Percentiles rank a stretch among this genome's conserved stretches.
Conservation (phyloP, 2,888 invertebrate species). For the Cheilosia soror region DNA sequence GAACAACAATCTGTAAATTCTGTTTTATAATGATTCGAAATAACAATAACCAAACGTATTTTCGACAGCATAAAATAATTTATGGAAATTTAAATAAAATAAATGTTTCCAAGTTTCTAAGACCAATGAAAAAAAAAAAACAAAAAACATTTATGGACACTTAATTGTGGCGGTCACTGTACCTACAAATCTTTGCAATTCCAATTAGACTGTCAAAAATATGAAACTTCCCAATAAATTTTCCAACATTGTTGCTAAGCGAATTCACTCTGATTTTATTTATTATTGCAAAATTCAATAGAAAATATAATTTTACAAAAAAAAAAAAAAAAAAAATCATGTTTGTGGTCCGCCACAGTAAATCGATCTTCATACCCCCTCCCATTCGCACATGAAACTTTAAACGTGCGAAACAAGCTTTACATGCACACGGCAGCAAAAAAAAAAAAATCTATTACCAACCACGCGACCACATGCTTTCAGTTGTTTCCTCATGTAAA, state of each 20-base stretch:
- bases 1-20: too few relatives aligned
- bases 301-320: not conserved
- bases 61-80: too few relatives aligned
- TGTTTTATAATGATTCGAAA: too few relatives aligned
- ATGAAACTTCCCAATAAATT: too few relatives aligned
- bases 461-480: constrained; percentile 49
- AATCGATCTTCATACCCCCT: constrained; percentile 12
- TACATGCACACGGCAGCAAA: constrained; percentile 15
- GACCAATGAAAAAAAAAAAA: too few relatives aligned
- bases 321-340: constrained; percentile 4
- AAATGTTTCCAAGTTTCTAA: too few relatives aligned
- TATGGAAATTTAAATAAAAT: too few relatives aligned
- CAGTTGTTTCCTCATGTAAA: constrained; percentile 72
- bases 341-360: constrained; percentile 35
- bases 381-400: constrained; percentile 12
- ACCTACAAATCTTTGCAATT: too few relatives aligned
- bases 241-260: constrained; percentile 9
- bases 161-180: too few relatives aligned
- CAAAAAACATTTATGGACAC: too few relatives aligned
- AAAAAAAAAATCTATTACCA: not conserved
- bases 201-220: too few relatives aligned
- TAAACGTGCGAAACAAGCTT: constrained; percentile 33
- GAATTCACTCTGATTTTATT: not conserved
- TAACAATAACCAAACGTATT: too few relatives aligned
- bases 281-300: not conserved